Conservation (phyloP, 1,140 invertebrate genomes). For the Neodiprion pinetum region DNA sequence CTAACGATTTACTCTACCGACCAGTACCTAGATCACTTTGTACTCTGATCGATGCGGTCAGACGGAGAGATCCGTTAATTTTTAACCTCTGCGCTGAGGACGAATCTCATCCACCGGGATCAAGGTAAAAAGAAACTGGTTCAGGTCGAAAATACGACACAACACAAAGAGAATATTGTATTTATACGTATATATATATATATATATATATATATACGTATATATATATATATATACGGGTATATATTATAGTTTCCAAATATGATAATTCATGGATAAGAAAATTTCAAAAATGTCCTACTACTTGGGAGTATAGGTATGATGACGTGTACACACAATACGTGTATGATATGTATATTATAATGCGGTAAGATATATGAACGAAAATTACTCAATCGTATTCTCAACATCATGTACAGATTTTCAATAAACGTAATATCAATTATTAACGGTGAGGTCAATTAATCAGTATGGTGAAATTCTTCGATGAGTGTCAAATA, state of each 20-base stretch:
- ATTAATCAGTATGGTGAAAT: too few relatives aligned
- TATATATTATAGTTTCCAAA: neutral
- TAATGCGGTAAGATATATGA: too few relatives aligned
- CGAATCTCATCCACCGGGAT: neutral
- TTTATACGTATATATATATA: neutral
- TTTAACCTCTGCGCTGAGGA: too few relatives aligned
- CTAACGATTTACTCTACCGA: neutral
- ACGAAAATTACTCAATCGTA: too few relatives aligned
- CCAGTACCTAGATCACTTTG: neutral
- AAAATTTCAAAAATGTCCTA: conserved; percentile 9
- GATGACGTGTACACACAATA: neutral
- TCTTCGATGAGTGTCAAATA: too few relatives aligned
- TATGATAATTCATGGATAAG: neutral
- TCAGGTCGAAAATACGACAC: conserved; percentile 1
- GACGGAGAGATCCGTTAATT: too few relatives aligned
- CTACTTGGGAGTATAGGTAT: neutral
- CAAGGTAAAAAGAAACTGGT: neutral
- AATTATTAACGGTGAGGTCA: too few relatives aligned
- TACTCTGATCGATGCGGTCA: neutral
- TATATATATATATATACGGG: neutral
- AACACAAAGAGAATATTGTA: neutral
- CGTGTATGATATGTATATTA: too few relatives aligned
- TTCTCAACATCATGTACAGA: too few relatives aligned
- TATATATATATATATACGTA: neutral
- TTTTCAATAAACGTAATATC: too few relatives aligned